Evolutionary conservation across 2,888 invertebrate genomes (phyloP), one percentile per base, ranked within the genome.

Genomic region (Agriopis marginaria): DNA sequence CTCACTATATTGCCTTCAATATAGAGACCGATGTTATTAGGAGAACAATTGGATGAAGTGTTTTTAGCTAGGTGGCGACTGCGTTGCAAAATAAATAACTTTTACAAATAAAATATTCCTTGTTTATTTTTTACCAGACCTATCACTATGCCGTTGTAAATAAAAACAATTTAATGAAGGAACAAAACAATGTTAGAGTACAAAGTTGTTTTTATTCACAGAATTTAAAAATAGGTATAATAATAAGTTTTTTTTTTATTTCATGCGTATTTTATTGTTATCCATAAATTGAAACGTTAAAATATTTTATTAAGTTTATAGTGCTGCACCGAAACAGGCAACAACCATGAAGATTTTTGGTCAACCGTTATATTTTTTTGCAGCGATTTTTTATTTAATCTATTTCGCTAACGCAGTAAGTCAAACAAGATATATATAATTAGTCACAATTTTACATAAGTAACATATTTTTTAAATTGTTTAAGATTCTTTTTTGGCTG

Each of bases 381-480:
- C 73, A 53, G 17, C 63, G 1, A 53, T 79, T 63, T 72, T 76
- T 23, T 55, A 68, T 32, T 69, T 74, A 32, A 42, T 82, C 40
- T 79, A 73, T 69, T 74, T 84, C 59, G 78, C 70, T 45, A 77
- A 81, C 64, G 85, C 87, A 72, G 89, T 88, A 82, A 88, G 88
- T 87, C 76, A 32, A 9, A 49, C 7, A 44, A 1, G 10, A 47
- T 47, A n/a, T 7, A 50, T 40, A 23, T 23, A 56, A 10, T 17
- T 11, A 23, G 9, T 40, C 9, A 14, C 10, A 54, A 45, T 11
- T 32, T 54, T 44, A 32, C 7, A 39, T n/a, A 49, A 49, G 2
- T 44, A 58, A 59, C n/a, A 51, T 53, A 32, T 53, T 39, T 73
- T 72, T 8, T 65, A 77, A 17, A 45, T 72, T 40, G 51, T 67